Conservation (phyloP, 2,888 invertebrate genomes). For the Pheosia tremula region DNA sequence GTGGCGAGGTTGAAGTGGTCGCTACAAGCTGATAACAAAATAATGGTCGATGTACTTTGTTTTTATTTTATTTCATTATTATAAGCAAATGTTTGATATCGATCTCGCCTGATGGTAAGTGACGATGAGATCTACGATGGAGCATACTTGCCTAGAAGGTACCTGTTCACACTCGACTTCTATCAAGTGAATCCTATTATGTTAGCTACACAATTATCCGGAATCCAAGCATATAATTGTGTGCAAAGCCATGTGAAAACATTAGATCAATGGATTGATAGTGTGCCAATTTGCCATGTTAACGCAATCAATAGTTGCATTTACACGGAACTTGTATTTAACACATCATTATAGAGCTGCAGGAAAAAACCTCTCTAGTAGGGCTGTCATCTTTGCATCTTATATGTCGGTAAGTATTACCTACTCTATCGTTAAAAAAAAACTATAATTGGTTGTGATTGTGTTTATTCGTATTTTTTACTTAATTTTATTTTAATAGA, state of each 20-base stretch:
- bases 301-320: constrained; percentile 54
- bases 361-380: constrained; percentile 53
- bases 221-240: constrained; percentile 15
- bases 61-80: too few relatives aligned
- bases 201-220: constrained; percentile 4
- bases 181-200: not conserved
- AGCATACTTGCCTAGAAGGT: too few relatives aligned
- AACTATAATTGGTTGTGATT: not conserved
- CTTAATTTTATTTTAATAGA: too few relatives aligned
- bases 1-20: too few relatives aligned
- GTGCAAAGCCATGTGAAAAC: constrained; percentile 59
- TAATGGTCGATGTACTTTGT: too few relatives aligned
- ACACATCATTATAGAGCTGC: constrained; percentile 48
- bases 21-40: too few relatives aligned
- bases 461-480: too few relatives aligned
- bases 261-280: constrained; percentile 44
- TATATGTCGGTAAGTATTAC: not conserved
- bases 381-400: constrained; percentile 15
- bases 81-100: too few relatives aligned
- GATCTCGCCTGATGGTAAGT: too few relatives aligned
- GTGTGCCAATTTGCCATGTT: constrained; percentile 60
- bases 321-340: constrained; percentile 63
- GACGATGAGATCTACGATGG: too few relatives aligned
- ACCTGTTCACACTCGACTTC: too few relatives aligned
- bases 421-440: not conserved